Evolutionary conservation across 2,888 invertebrate genomes (phyloP).

Genomic region (Yponomeuta plumbellus): DNA sequence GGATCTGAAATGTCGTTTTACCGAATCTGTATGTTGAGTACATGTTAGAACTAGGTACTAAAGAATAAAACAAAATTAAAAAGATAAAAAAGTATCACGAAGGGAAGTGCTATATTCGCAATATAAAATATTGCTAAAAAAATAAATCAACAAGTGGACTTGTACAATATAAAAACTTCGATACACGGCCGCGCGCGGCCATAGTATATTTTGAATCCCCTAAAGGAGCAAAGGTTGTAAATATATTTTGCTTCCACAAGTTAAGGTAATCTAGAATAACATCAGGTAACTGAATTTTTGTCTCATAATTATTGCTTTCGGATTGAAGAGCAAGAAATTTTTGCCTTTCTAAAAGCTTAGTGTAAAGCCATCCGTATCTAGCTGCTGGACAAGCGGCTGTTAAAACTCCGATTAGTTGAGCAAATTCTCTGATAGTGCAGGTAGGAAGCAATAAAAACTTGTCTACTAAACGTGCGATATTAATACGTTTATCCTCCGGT

Average conservation of each 20-base stretch:
- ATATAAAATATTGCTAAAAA: too few relatives aligned
- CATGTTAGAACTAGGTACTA: too few relatives aligned
- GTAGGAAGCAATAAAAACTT: constrained; percentile 6
- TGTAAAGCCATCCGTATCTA: constrained; percentile 17
- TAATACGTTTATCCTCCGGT: constrained; percentile 15
- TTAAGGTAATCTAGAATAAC: constrained; percentile 21
- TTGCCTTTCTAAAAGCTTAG: constrained; percentile 15
- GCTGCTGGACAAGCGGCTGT: constrained; percentile 7
- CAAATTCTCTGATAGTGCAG: constrained; percentile 11
- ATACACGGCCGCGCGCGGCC: too few relatives aligned
- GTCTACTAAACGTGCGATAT: constrained; percentile 6
- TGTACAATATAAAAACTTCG: too few relatives aligned
- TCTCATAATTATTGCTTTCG: too few relatives aligned
- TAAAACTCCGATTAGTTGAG: constrained; percentile 14
- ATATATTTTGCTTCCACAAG: constrained; percentile 25
- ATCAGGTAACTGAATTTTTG: constrained; percentile 11
- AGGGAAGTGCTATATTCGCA: too few relatives aligned
- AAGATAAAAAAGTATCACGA: too few relatives aligned
- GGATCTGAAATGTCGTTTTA: too few relatives aligned
- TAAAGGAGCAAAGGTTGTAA: constrained; percentile 18
- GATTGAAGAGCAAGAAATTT: too few relatives aligned
- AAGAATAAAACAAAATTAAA: too few relatives aligned
- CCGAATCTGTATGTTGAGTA: too few relatives aligned
- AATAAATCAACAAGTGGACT: too few relatives aligned
- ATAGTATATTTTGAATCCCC: constrained; percentile 20